phyloP scores from a whole-genome alignment of 2,113 vertebrate genomes.

The Clarias gariepinus region DNA sequence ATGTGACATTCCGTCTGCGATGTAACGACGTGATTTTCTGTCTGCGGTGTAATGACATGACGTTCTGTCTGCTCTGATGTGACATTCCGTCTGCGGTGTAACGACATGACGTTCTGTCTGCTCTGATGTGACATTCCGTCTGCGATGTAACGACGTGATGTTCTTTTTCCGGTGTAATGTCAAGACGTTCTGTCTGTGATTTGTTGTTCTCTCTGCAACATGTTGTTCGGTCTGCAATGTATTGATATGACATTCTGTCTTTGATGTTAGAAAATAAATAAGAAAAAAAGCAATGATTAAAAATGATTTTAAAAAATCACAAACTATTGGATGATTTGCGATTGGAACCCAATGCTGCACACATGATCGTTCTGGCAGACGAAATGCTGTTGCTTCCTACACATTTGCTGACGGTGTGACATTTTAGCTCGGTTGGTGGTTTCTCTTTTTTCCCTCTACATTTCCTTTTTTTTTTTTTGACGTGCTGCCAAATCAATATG shows the following conservation, averaged over 20 bases:
- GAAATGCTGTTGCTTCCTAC: slow-evolving; percentile 27
- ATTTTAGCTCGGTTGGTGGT: slow-evolving; percentile 31
- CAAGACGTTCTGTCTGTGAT: background rate
- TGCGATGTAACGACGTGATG: background rate
- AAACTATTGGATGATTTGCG: background rate
- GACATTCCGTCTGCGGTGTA: background rate
- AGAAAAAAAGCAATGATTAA: background rate
- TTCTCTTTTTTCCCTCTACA: background rate
- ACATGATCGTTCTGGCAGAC: background rate
- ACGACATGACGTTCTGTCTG: background rate
- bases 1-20: too few species aligned
- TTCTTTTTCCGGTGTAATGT: too few species aligned
- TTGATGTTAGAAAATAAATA: background rate
- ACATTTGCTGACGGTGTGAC: slow-evolving; percentile 27
- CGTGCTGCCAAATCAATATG: slow-evolving; percentile 37
- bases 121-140: too few species aligned
- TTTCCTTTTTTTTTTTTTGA: slow-evolving; percentile 1
- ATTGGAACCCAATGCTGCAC: background rate
- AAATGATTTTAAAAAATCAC: too few species aligned
- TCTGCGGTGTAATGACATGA: too few species aligned
- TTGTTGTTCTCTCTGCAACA: background rate
- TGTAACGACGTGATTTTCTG: too few species aligned
- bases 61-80: background rate
- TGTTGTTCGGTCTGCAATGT: background rate
- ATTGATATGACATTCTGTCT: background rate